Base-by-base conservation (phyloP, 2,113 vertebrate species). In the Pristiophorus japonicus region DNA sequence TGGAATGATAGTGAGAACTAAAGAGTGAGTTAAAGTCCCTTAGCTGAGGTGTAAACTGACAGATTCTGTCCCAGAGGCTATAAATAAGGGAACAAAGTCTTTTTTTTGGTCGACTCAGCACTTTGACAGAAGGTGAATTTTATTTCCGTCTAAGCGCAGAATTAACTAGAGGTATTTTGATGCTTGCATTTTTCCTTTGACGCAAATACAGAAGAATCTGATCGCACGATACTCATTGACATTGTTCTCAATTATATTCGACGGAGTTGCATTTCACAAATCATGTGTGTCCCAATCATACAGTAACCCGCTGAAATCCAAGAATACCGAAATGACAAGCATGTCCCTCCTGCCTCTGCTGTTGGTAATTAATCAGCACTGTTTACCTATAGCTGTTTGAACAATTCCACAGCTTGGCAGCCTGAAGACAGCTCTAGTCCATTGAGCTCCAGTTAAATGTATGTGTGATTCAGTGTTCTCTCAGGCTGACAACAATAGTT, bases 331-430 rank as follows among this genome's bases (percentile, higher is more conserved):
- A 38, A n/a, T 12, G 59, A 42, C 88, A 92, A 65, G 62, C 59
- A 62, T 92, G 59, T 63, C 59, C 59, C 87, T 16, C 30, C 30
- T 91, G 87, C 34, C 55, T 91, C 51, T 91, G 55, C 62, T 91
- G 87, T 20, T 34, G 59, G 55, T 92, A 65, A 65, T 92, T 65
- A 63, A 92, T 65, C 59, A 92, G 59, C 22, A 18, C 34, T 92
- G 88, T 92, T 92, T 92, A 92, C 88, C 88, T 63, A 38, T 62
- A 22, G 88, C 34, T 92, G 59, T 92, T 92, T 38, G 88, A n/a
- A 92, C 34, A 92, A 63, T 63, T 92, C 14, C 59, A 92, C 88
- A 92, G 88, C 88, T 38, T 63, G 88, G 34, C 34, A 92, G 59
- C 30, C 47, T 59, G 51, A 42, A 34, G 87, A 92, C 59, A 63